A percentile compares a stretch with the other conserved stretches of the same genome.
Evolutionary conservation across 37 sponge, comb jelly and placozoan genomes (phyloP).

Genomic region (Trichoplax adhaerens): DNA sequence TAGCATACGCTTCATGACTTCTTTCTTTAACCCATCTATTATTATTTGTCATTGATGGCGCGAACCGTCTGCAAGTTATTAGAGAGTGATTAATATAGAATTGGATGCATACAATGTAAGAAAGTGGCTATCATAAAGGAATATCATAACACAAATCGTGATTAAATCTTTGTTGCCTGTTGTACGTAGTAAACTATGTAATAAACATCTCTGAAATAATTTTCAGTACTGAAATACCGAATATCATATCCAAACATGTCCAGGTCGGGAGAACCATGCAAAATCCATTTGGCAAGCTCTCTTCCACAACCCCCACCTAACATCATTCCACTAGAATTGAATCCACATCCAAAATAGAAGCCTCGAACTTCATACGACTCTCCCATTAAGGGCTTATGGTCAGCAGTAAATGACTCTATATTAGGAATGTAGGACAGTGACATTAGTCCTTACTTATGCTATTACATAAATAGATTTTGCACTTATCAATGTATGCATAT

Average conservation of each 20-base stretch:
- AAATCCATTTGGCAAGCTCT: constrained; percentile 58
- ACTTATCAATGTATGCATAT: background rate
- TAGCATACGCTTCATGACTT: constrained; percentile 29
- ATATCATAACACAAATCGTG: no score
- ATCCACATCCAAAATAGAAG: constrained; percentile 32
- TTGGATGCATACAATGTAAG: no score
- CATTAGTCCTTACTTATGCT: background rate
- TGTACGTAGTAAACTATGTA: no score
- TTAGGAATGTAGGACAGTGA: background rate
- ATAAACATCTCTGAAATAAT: no score
- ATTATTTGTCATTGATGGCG: no score
- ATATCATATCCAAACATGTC: constrained; percentile 31
- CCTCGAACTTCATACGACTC: constrained; percentile 45
- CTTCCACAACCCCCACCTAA: constrained; percentile 47
- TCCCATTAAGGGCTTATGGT: constrained; percentile 47
- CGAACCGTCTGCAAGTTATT: no score
- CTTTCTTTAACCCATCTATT: background rate
- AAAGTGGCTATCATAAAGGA: no score
- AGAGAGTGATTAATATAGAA: no score
- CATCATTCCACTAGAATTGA: constrained; percentile 61
- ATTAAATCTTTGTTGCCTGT: no score
- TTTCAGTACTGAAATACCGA: constrained; percentile 8
- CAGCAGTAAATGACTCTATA: constrained; percentile 68
- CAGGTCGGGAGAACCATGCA: constrained; percentile 7
- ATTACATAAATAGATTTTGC: background rate